Percentiles rank a stretch among this genome's conserved stretches.
These are phyloP conservation scores for Cosmorhoe ocellata DNA, from an alignment of 2,888 invertebrate genomes.

Conservation along the genomic window DNA sequence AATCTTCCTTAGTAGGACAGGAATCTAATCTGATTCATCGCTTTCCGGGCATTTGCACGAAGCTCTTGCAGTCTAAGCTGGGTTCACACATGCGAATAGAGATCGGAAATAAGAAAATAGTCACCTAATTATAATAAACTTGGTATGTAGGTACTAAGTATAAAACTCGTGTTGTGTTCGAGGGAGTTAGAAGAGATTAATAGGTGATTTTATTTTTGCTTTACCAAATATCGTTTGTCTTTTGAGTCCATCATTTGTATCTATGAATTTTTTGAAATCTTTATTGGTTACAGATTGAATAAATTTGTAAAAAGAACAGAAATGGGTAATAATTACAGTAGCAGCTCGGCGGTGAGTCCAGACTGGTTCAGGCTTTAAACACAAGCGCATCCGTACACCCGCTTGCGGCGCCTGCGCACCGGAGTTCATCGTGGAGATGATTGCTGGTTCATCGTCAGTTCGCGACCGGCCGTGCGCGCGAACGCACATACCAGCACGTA, in stretches of 20 bases:
- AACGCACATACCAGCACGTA: slow-evolving; percentile 45
- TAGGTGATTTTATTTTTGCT: too few relatives aligned
- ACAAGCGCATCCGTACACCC: slow-evolving; percentile 26
- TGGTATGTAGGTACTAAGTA: too few relatives aligned
- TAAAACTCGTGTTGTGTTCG: too few relatives aligned
- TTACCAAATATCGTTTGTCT: too few relatives aligned
- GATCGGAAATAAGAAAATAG: too few relatives aligned
- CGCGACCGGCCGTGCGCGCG: slow-evolving; percentile 59
- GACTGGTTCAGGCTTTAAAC: background rate
- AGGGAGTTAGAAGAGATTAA: too few relatives aligned
- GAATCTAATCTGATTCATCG: slow-evolving; percentile 30
- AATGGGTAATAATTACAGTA: background rate
- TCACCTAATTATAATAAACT: too few relatives aligned
- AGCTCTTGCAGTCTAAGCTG: background rate
- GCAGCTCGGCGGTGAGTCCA: slow-evolving; percentile 2
- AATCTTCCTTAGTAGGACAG: slow-evolving; percentile 19
- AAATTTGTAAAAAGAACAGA: too few relatives aligned
- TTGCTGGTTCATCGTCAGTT: slow-evolving; percentile 46
- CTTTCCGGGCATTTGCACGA: slow-evolving; percentile 26
- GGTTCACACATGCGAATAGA: background rate
- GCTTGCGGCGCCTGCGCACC: slow-evolving; percentile 25
- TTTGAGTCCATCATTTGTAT: too few relatives aligned
- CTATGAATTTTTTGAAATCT: too few relatives aligned
- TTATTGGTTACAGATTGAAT: too few relatives aligned
- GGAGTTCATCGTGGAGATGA: slow-evolving; percentile 26